Evolutionary conservation across 2,888 invertebrate genomes (phyloP), one percentile per base, ranked within the genome.

Genomic region (Argyresthia albistria): DNA sequence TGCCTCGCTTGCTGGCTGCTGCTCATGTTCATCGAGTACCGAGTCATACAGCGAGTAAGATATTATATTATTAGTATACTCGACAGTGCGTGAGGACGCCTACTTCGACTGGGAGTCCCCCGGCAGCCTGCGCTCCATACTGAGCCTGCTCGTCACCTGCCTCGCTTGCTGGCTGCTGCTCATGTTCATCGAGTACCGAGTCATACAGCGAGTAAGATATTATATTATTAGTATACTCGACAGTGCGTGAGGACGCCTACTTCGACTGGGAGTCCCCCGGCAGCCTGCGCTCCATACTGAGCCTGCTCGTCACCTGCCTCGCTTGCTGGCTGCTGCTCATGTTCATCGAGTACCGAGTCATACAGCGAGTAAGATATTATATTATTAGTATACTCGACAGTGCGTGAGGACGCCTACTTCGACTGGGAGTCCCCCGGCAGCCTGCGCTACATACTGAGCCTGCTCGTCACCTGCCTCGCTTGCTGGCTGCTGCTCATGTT

Each of bases 371-470:
- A 54, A 64, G 78, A 56, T 16, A 9, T 9, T 12, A 7, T 43
- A 15, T n/a, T n/a, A n/a, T n/a, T n/a, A n/a, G n/a, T n/a, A n/a
- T n/a, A n/a, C n/a, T n/a, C n/a, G n/a, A 15, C 60, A 88, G 88
- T 82, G 3, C 63, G 62, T 0, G 74, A 77, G 1, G 66, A 82
- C 11, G 77, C 91, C 0, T 91, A 89, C 66, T 91, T 93, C 59
- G 83, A 88, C 0, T 93, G 93, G 92, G 79, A 89, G 16, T 73
- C 83, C 35, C 92, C 93, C 0, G 96, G 95, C 1, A 89, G 95
- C 42, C 88, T 93, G 25, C 84, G 92, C 1, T 93, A 94, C 73
- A 59, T 94, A 3, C 53, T 90, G 0, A 91, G 91, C 62, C 89
- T 94, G 65, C 55, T 89, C 1, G 42, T 76, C 0, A 88, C 90